Percentiles rank a stretch among this genome's conserved stretches.
phyloP scores from a whole-genome alignment of 2,113 vertebrate species.

The Callipepla squamata region DNA sequence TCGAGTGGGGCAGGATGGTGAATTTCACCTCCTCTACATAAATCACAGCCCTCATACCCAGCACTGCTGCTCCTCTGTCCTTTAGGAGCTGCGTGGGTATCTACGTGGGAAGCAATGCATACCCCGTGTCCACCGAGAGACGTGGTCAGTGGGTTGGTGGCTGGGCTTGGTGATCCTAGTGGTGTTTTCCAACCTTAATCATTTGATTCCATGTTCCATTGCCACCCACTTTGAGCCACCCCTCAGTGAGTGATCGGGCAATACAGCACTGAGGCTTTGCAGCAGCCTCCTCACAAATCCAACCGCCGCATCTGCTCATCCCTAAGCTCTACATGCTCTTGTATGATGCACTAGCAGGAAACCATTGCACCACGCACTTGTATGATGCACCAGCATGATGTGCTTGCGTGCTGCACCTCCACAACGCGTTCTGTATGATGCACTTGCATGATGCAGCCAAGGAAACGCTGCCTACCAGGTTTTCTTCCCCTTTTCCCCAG shows the following conservation, averaged over 20 bases:
- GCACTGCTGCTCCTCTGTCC: background rate
- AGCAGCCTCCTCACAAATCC: background rate
- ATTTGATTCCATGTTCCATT: background rate
- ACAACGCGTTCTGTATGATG: too few species aligned
- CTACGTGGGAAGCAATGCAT: background rate
- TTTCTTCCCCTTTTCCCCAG: background rate
- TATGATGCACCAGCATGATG: background rate
- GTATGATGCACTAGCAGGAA: too few species aligned
- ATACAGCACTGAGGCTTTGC: background rate
- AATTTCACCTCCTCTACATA: conserved; percentile 42
- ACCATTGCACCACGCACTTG: too few species aligned
- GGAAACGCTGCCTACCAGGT: background rate
- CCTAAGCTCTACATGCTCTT: background rate
- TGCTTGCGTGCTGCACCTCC: too few species aligned
- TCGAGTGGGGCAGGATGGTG: conserved; percentile 61
- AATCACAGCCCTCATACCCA: accelerated
- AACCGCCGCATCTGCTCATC: background rate
- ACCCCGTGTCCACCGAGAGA: background rate
- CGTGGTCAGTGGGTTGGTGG: too few species aligned
- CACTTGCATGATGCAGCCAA: background rate
- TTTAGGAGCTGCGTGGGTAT: background rate
- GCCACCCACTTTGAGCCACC: background rate
- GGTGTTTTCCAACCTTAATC: too few species aligned
- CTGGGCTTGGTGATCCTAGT: too few species aligned
- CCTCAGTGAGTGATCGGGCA: background rate